Base-by-base conservation (phyloP, 2,113 vertebrate species). In the Crotalus horridus region DNA sequence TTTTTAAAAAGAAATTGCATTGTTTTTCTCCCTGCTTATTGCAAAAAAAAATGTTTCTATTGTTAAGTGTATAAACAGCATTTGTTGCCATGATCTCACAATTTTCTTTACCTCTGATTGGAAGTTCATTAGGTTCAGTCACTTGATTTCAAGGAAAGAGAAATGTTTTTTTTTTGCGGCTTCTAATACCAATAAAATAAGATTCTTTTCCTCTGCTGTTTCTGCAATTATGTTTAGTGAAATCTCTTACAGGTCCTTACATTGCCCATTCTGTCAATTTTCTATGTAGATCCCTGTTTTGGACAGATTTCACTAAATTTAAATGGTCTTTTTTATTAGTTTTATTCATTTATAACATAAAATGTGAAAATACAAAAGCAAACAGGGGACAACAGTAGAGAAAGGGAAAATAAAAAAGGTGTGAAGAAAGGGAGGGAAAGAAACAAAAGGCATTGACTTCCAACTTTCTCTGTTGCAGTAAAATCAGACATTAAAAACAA, bases 171-270 rank as follows among this genome's bases (percentile, higher is more conserved):
- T 26, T 26, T 24, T 24, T 26, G 55, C 39, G 17, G 55, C 61
- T n/a, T 39, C 58, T 69, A 54, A 92, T 43, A 9, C 43, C 26
- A 43, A 89, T 92, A 33, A 93, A 90, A 91, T 91, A 10, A 85
- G 74, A 0, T 24, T 92, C 46, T 93, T 92, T 58, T 81, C 0
- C 90, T 56, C 85, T 93, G 43, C 93, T 96, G 74, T 54, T 85
- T 95, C 93, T 87, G 24, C 91, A 94, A 51, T 95, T 97, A 91
- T 64, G 3, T 93, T 94, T 92, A 95, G 96, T 95, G 91, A 95
- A 89, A 94, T 94, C 92, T 93, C 89, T 93, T 81, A 43, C 33
- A 43, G 74, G 6, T 21, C 17, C 15, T 81, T 24, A 6, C 43
- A 1, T 59, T 61, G 95, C 91, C 21, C 92, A 6, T 58, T 92